Base-by-base conservation (phyloP, 2,797 vertebrate genomes). In the Enteromius radiatus region DNA sequence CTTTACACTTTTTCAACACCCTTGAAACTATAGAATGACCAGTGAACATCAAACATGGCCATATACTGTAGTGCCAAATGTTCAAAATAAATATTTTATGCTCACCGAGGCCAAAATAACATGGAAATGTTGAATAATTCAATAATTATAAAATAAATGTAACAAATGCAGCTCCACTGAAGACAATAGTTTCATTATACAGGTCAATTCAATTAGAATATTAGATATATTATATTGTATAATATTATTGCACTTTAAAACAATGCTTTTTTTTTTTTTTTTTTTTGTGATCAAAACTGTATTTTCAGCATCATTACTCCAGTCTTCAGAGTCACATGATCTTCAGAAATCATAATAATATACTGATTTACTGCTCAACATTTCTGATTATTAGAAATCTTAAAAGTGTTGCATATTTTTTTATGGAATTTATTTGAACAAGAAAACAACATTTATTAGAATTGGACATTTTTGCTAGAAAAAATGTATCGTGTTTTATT, bases 1-100 rank as follows among this genome's bases (percentile, higher is more conserved):
- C 15, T 69, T 87, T 85, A 87, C 81, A 89, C 86, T 92, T 93
- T 89, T 85, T 88, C 83, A 83, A 91, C 92, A 92, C 88, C 88
- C 90, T 91, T 88, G 83, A 89, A 91, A 87, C 83, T 85, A 91
- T 85, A 89, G 86, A 92, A 94, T 93, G 90, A 92, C 88, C 86
- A 85, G 85, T 88, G 86, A 86, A 63, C 59, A 7, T 28, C 2
- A 5, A 14, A 61, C 26, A 5, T 0, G 11, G n/a, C 4, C 12
- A 5, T 26, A 7, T 15, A 54, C 21, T 1, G 21, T 3, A 31
- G 26, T 7, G 31, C 26, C 59, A 61, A 15, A 31, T 31, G 2
- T 17, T 21, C 6, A 21, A n/a, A n/a, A 84, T 0, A 21, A 21
- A 8, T 67, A 12, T 38, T n/a, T 67, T 14, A 38, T 38, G 4